Evolutionary conservation across 2,113 vertebrate genomes (phyloP), one percentile per base, ranked within the genome.

Genomic region (Cathartes aura): DNA sequence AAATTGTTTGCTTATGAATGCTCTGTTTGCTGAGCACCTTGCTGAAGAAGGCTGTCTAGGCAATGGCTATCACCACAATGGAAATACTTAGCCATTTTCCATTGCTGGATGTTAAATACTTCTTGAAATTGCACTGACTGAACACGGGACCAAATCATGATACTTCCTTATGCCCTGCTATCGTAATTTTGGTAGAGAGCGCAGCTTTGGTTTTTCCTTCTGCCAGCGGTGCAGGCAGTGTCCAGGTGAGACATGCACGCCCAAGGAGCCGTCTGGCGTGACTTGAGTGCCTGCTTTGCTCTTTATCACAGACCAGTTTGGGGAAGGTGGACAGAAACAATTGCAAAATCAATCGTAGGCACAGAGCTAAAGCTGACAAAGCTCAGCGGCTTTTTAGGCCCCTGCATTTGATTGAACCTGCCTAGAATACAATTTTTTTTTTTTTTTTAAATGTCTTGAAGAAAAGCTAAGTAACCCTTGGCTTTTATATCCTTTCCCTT

Each of bases 231-330:
- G 42, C 8, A 53, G 11, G 43, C 80, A 24, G 38, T 1, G 30
- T 29, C 23, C 56, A 8, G 47, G 32, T 18, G 43, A 45, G 56
- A 32, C 3, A 11, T 1, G 4, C 27, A 16, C 0, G 0, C 26
- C 21, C 13, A 6, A 21, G 43, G 29, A 38, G 20, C 42, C 81
- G n/a, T 14, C n/a, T 58, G 52, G 21, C 1, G 3, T 8, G 52
- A 38, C 42, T 6, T 4, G 8, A 45, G 55, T 8, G 55, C 67
- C 72, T 75, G n/a, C 20, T 53, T 11, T 53, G 34, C 48, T 52
- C 3, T 27, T 40, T 32, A 0, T 13, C 17, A 12, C 34, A 56
- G 36, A 70, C 1, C 18, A 3, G 2, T 20, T 11, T 56, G 56
- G 23, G 18, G 60, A 53, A 82, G n/a, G 24, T 20, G 43, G 38